These are phyloP conservation scores for Zelostemma sp. DNA, from an alignment of 1,140 invertebrate genomes.

Conservation along the genomic window DNA sequence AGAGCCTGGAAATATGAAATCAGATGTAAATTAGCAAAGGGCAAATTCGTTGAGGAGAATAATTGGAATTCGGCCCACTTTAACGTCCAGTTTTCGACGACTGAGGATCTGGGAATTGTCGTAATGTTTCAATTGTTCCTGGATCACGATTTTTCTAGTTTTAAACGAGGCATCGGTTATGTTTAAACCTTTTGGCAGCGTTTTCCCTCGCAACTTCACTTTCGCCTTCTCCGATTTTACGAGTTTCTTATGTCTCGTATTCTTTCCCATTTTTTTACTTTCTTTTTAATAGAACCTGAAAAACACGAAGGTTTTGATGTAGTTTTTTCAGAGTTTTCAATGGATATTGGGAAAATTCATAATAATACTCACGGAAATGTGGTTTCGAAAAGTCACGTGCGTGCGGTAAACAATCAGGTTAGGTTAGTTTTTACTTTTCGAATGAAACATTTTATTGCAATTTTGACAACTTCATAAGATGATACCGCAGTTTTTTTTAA, in stretches of 20 bases:
- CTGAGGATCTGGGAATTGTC: conserved; percentile 75
- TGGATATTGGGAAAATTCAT: no score
- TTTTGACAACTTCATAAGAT: no score
- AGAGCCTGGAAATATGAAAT: conserved; percentile 73
- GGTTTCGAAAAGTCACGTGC: no score
- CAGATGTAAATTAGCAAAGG: background rate
- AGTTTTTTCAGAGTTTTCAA: no score
- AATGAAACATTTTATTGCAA: no score
- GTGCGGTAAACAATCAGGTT: no score
- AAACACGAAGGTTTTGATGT: no score
- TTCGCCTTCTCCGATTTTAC: conserved; percentile 83
- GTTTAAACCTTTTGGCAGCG: conserved; percentile 83
- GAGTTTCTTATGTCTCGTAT: conserved; percentile 72
- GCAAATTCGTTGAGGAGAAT: no score
- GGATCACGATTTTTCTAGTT: conserved; percentile 86
- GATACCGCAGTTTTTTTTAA: no score
- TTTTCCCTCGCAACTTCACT: conserved; percentile 81
- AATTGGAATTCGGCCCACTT: no score
- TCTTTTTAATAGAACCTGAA: background rate
- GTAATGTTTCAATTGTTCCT: conserved; percentile 80
- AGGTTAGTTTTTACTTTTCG: no score
- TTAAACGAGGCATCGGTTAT: conserved; percentile 90
- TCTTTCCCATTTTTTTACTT: background rate
- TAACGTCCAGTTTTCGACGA: conserved; percentile 80
- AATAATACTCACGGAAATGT: no score